Base-by-base conservation (phyloP, 2,797 vertebrate species). In the Notolepis coatsorum region DNA sequence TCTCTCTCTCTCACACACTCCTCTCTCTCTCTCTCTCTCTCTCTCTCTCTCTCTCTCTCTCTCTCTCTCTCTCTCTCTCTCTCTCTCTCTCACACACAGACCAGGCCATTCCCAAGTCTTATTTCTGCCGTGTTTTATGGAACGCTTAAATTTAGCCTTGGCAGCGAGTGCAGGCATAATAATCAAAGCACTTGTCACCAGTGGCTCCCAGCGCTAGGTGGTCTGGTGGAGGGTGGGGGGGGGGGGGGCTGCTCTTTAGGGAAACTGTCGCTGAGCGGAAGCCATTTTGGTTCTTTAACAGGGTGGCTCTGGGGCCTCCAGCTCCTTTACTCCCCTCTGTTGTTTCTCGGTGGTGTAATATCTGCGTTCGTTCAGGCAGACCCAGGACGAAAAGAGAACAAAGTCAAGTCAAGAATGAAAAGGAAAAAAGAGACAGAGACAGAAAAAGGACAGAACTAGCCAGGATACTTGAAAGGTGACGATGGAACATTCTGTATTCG, bases 81-180 rank as follows among this genome's bases (percentile, higher is more conserved):
- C 64, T 39, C 50, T 67, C 82, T 82, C 82, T 80, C 84, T 84
- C 77, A 87, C 45, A 73, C 79, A 70, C 82, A 87, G 88, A 84
- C 83, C 87, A 88, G 79, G 85, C 84, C 86, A 75, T 92, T 93
- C 91, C 90, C 90, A 92, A 89, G 86, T 91, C 84, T 85, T 88
- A 89, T 92, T 91, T 91, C 84, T 89, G 88, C 81, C 84, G 67
- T 81, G 75, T 84, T 91, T 90, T 90, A 92, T 93, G 92, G 91
- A 94, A 94, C 84, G 79, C 85, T 90, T 93, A 93, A 93, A 92
- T 92, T 89, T 93, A 93, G 87, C 81, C 65, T 80, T 91, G 89
- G 89, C 88, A 87, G 88, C 70, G 84, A 88, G 79, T 74, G 71
- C 73, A 92, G 84, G 86, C 88, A 93, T 88, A 91, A 90, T 90